Conservation (phyloP, 2,797 vertebrate species). For the Sternarchorhynchus goeldii region DNA sequence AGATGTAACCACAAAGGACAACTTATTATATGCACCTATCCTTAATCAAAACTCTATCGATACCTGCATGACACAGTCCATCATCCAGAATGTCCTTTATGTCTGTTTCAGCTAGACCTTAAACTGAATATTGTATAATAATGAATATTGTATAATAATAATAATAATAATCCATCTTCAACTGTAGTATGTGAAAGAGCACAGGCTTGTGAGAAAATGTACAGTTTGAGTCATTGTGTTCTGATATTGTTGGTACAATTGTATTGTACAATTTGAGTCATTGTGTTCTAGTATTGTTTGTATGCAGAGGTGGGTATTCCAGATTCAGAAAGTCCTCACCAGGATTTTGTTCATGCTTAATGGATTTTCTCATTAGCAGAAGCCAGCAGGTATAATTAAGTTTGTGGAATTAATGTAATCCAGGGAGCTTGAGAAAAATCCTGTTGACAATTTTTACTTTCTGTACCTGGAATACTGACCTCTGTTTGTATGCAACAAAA, state of each 20-base stretch:
- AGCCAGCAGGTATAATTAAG: no score
- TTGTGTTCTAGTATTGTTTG: not conserved
- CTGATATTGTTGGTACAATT: not conserved
- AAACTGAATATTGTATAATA: not conserved
- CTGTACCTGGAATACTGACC: no score
- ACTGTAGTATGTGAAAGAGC: not conserved
- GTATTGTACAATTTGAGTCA: not conserved
- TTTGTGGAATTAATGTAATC: no score
- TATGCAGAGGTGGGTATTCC: not conserved
- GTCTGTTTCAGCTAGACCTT: not conserved
- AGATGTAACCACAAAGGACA: constrained; percentile 3
- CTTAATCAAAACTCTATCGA: not conserved
- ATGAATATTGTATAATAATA: not conserved
- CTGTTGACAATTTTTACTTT: no score
- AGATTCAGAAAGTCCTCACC: no score
- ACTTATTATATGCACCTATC: not conserved
- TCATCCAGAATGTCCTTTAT: constrained; percentile 3
- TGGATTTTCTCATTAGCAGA: no score
- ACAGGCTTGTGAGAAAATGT: not conserved
- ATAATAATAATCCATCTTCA: not conserved
- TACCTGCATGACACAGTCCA: not conserved
- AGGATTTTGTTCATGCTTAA: no score
- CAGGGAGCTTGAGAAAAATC: no score
- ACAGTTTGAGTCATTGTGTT: not conserved
- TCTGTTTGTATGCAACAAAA: not conserved